Evolutionary conservation across 2,113 vertebrate species (phyloP).

Genomic region (Lepisosteus osseus): DNA sequence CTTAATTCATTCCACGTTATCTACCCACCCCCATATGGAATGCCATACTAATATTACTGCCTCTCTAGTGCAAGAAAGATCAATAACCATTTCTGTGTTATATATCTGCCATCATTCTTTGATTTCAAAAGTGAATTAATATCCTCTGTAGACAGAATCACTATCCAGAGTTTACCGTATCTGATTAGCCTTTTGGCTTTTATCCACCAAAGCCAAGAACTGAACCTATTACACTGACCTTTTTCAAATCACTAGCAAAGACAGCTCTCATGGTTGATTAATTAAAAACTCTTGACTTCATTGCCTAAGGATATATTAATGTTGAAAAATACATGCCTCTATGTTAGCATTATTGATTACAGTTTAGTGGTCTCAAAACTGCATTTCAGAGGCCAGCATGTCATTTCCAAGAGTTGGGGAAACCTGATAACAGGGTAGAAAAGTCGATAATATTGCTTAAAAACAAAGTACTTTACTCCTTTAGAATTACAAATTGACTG

Average conservation of each 20-base stretch:
- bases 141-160: constrained; percentile 20
- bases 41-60: constrained; percentile 21
- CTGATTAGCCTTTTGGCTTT: constrained; percentile 30
- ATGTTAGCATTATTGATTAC: constrained; percentile 21
- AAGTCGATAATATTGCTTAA: constrained; percentile 19
- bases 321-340: constrained; percentile 21
- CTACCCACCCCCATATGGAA: constrained; percentile 9
- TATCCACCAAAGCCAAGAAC: constrained; percentile 21
- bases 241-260: constrained; percentile 11
- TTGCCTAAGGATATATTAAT: constrained; percentile 24
- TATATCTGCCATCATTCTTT: constrained; percentile 23
- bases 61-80: constrained; percentile 20
- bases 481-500: neutral
- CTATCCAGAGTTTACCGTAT: constrained; percentile 26
- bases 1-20: no score
- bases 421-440: constrained; percentile 17
- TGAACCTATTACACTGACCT: constrained; percentile 23
- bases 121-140: constrained; percentile 36
- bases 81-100: constrained; percentile 28
- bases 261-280: constrained; percentile 16
- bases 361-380: constrained; percentile 14
- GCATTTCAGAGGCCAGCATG: constrained; percentile 15
- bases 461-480: neutral
- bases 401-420: constrained; percentile 13
- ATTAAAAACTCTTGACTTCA: constrained; percentile 22